Evolutionary conservation across 2,888 invertebrate genomes (phyloP), one percentile per base, ranked within the genome.

Genomic region (Glomeris marginata): DNA sequence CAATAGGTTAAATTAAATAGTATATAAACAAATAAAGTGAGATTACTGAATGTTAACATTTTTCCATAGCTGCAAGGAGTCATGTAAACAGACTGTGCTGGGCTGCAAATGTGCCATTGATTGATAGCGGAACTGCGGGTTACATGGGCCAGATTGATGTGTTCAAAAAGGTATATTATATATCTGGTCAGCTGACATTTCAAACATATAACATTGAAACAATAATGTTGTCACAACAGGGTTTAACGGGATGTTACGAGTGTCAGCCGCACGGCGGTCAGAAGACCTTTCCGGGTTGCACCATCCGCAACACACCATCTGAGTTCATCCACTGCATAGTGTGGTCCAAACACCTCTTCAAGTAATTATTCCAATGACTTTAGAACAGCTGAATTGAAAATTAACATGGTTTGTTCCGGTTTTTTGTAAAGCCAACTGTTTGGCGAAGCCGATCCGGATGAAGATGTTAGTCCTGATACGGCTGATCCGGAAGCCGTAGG

Each of bases 11-110:
- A 5, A 47, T 47, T 21, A 52, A 4, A 33, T 37, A 38, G 18
- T 5, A 45, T n/a, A 10, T 40, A 6, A 40, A 40, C 8, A 15
- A 10, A 11, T 40, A 15, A 8, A 6, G n/a, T 40, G 15, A 40
- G 10, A 10, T 40, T 40, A 15, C n/a, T 10, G 11, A 11, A 33
- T 16, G 21, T 10, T 16, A 11, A 2, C 22, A n/a, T 49, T 4
- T 35, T 15, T 51, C 54, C 60, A 38, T 56, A 70, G 85, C 84
- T 43, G 98, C 98, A 1, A 77, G 98, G 41, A 95, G 88, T 66
- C 98, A 99, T 72, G 98, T 99, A 0, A 99, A 99, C 71, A 77
- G 98, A 28, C 87, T 99, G 87, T 99, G 98, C 66, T 72, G 98
- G 45, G 90, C 95, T 37, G 90, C 94, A 1, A 81, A 88, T 63